Conservation (phyloP, 2,797 vertebrate genomes). For the Clarias platycephalus region DNA sequence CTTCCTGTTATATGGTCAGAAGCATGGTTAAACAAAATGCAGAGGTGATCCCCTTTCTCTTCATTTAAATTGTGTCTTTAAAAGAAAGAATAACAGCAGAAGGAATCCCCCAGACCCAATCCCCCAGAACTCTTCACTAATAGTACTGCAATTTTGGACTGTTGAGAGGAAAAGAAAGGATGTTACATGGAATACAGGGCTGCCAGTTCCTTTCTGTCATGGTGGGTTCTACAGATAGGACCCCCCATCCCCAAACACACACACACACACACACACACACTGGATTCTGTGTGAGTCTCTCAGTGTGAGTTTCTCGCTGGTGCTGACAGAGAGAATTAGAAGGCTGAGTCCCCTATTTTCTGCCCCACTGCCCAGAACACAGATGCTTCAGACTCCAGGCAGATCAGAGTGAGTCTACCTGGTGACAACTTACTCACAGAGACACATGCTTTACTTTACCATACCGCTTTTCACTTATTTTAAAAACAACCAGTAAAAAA, state of each 20-base stretch:
- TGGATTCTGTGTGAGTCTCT: conserved; percentile 1
- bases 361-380: conserved; percentile 44
- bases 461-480: conserved; percentile 3
- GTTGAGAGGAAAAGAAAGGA: conserved; percentile 6
- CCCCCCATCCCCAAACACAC: not conserved
- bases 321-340: conserved; percentile 53
- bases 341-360: conserved; percentile 42
- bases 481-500: not conserved
- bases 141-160: conserved; percentile 26
- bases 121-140: not conserved
- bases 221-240: conserved; percentile 21
- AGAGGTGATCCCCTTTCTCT: not conserved
- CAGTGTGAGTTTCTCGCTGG: conserved; percentile 17
- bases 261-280: not conserved
- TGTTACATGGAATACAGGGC: not conserved
- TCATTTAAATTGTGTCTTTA: not conserved
- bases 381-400: conserved; percentile 25
- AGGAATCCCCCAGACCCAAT: not conserved
- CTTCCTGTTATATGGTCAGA: not conserved
- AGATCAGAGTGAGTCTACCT: conserved; percentile 29
- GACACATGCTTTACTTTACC: conserved; percentile 21
- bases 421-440: conserved; percentile 16
- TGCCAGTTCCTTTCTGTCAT: conserved; percentile 17
- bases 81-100: not conserved
- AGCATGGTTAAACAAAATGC: not conserved